Percentiles rank a stretch among this genome's conserved stretches.
These are phyloP conservation scores for Microctonus brassicae DNA, from an alignment of 2,888 invertebrate genomes.

Conservation along the genomic window DNA sequence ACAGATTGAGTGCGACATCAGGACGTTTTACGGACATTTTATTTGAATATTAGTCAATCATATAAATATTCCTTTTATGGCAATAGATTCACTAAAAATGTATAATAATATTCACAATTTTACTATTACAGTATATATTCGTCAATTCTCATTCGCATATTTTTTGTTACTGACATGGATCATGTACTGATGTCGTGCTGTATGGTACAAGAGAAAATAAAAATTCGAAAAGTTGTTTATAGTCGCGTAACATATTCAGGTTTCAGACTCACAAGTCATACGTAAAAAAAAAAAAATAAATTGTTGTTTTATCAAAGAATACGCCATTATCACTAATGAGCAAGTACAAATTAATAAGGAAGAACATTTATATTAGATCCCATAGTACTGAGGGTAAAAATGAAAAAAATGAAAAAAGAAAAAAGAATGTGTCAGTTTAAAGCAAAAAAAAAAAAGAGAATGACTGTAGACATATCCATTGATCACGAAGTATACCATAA, in stretches of 20 bases:
- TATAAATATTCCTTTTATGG: slow-evolving; percentile 6
- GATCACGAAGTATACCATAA: slow-evolving; percentile 66
- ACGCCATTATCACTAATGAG: slow-evolving; percentile 67
- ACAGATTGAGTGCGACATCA: slow-evolving; percentile 26
- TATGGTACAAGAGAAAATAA: slow-evolving; percentile 50
- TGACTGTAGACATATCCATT: slow-evolving; percentile 65
- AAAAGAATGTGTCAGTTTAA: slow-evolving; percentile 23
- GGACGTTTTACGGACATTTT: slow-evolving; percentile 9
- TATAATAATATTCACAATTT: not conserved
- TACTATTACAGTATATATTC: slow-evolving; percentile 10
- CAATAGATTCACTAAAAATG: not conserved
- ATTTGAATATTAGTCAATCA: not conserved
- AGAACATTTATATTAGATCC: slow-evolving; percentile 63
- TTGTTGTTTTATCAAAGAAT: slow-evolving; percentile 59
- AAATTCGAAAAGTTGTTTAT: slow-evolving; percentile 59
- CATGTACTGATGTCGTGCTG: slow-evolving; percentile 20
- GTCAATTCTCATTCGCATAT: slow-evolving; percentile 38
- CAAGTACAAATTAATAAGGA: slow-evolving; percentile 69
- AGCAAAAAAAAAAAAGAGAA: slow-evolving; percentile 34
- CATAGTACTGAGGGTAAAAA: slow-evolving; percentile 51
- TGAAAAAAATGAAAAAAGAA: too few species aligned
- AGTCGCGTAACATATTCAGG: slow-evolving; percentile 63
- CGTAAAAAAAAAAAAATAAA: too few species aligned
- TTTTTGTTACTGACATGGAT: not conserved
- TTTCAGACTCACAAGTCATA: slow-evolving; percentile 61